Conservation (phyloP, 1,140 invertebrate species). For the Paramacrobiotus metropolitanus region DNA sequence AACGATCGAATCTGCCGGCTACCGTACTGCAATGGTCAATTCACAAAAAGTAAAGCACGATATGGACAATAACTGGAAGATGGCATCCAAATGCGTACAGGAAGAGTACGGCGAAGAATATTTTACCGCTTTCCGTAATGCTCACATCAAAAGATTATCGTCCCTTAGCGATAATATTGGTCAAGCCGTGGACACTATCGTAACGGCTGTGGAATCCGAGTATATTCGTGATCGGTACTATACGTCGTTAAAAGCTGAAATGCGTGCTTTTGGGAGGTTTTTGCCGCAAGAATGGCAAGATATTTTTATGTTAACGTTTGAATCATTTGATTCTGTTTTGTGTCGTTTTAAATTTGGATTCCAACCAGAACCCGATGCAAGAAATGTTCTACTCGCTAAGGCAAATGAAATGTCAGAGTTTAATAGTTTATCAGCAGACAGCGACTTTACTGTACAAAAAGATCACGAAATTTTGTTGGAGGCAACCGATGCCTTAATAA, state of each 20-base stretch:
- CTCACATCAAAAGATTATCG: not conserved
- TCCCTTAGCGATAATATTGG: not conserved
- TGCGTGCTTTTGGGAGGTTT: not conserved
- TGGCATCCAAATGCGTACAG: constrained; percentile 18
- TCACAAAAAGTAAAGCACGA: constrained; percentile 12
- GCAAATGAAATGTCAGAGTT: too few species aligned
- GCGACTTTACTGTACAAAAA: too few species aligned
- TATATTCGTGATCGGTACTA: not conserved
- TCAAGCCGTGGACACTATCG: not conserved
- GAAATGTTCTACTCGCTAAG: too few species aligned
- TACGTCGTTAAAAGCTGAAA: not conserved
- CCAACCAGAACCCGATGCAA: too few species aligned
- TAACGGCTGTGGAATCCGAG: not conserved
- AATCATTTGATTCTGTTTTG: not conserved
- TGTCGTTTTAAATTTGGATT: too few species aligned
- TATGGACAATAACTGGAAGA: constrained; percentile 19
- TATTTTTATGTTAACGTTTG: not conserved
- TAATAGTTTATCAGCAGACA: too few species aligned
- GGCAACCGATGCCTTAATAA: too few species aligned
- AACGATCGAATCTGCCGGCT: not conserved
- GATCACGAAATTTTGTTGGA: too few species aligned
- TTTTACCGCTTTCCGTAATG: constrained; percentile 17
- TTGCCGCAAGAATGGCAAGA: not conserved
- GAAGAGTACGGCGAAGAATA: constrained; percentile 22
- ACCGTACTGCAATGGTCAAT: not conserved